A percentile compares a stretch with the other conserved stretches of the same genome.
Conservation (phyloP, 2,797 vertebrate species). For the Leptoclinus maculatus region DNA sequence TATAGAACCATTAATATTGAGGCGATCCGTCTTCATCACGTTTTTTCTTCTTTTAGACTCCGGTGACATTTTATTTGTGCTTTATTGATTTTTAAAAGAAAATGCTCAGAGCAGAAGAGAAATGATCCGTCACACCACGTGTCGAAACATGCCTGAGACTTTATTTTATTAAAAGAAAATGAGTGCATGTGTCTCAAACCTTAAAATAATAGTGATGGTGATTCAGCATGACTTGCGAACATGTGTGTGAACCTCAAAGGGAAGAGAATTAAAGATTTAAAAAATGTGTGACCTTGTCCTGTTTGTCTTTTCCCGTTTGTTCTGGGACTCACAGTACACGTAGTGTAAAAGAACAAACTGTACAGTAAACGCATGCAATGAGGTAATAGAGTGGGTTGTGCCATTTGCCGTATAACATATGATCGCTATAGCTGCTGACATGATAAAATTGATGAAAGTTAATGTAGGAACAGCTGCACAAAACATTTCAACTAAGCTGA, state of each 20-base stretch:
- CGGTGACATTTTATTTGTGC: conserved; percentile 41
- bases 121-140: conserved; percentile 21
- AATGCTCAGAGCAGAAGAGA: conserved; percentile 21
- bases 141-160: not conserved
- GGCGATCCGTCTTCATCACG: conserved; percentile 73
- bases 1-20: conserved; percentile 76
- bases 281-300: conserved; percentile 42
- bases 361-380: not conserved
- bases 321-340: not conserved
- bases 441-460: not conserved
- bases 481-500: not conserved
- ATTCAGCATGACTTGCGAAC: conserved; percentile 13
- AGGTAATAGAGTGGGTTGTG: not conserved
- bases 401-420: not conserved
- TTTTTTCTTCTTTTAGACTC: conserved; percentile 65
- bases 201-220: not conserved
- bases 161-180: conserved; percentile 8
- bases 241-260: conserved; percentile 10
- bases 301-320: conserved; percentile 16
- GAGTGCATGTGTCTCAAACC: not conserved
- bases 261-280: not conserved
- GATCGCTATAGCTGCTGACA: not conserved
- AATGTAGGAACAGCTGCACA: not conserved
- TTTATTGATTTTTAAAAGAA: conserved; percentile 42
- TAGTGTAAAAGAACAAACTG: conserved; percentile 11